Evolutionary conservation across 30 jellyfish, hydroid and myxozoan genomes (phyloP).

Genomic region (Chrysaora quinquecirrha): DNA sequence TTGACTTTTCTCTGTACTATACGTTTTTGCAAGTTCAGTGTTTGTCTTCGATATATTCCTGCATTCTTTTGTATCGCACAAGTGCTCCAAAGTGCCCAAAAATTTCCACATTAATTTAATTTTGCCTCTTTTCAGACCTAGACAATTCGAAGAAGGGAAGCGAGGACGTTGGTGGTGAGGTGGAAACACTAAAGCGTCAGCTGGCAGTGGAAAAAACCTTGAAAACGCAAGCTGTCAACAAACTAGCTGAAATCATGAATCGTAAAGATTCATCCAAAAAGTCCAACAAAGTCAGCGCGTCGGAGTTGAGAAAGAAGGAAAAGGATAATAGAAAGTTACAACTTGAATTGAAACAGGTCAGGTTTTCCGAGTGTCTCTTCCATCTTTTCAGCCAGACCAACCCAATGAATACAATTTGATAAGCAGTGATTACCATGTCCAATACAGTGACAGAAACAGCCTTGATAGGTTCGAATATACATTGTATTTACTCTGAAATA

Average conservation of each 20-base stretch:
- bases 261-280: conserved; percentile 79
- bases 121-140: no score
- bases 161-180: conserved; percentile 50
- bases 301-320: conserved; percentile 89
- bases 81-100: no score
- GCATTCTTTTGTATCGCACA: no score
- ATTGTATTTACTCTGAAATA: no score
- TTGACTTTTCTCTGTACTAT: no score
- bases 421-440: no score
- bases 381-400: not conserved
- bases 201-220: conserved; percentile 58
- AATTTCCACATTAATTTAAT: no score
- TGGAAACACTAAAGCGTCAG: conserved; percentile 66
- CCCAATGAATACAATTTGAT: not conserved
- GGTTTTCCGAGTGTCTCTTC: not conserved
- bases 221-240: conserved; percentile 86
- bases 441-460: no score
- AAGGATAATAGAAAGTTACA: conserved; percentile 82
- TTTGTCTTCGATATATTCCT: no score
- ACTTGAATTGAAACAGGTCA: conserved; percentile 71
- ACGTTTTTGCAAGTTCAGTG: no score
- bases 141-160: conserved; percentile 69
- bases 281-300: conserved; percentile 80
- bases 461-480: no score
- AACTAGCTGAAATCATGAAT: conserved; percentile 84